Evolutionary conservation across 2,797 vertebrate species (phyloP), one percentile per base, ranked within the genome.

Genomic region (Neosalanx taihuensis): DNA sequence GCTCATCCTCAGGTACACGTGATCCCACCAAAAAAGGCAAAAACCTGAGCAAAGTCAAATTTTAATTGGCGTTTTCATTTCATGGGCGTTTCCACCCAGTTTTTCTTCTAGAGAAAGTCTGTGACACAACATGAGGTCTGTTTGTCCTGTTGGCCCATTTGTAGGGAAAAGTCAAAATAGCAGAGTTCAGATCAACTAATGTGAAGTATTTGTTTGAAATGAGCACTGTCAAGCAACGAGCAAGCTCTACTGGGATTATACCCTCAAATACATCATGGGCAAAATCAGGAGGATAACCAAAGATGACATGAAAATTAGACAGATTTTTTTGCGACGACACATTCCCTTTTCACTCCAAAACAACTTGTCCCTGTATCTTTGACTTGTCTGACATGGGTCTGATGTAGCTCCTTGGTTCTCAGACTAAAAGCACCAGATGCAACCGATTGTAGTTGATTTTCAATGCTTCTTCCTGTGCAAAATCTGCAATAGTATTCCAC

Each of bases 1-100:
- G 65, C 7, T 79, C 71, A 64, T 69, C 31, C n/a, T 79, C 49
- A 29, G 73, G 65, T 2, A 81, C 64, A 2, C 13, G 15, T 4
- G 41, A 26, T 2, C 79, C 74, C 23, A 77, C 63, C 4, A 73
- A 4, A 70, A 83, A 75, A 29, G 49, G 62, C 10, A 79, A 70
- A 2, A 77, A 26, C 61, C 58, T 71, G 17, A 75, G 56, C 18
- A 83, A 18, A 5, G 20, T 62, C 66, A 62, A 75, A 1, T 77
- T 76, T 67, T 75, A 3, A 35, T 35, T 5, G 33, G 33, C 33
- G 6, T 35, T 35, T 6, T 4, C 33, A 35, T 33, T 33, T 6
- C 67, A 67, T 78, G 62, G 4, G 60, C 61, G 10, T 66, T 74
- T 26, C 69, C 66, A 0, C 23, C 23, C 23, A 26, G 23, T 26